Conservation (phyloP, 1,140 invertebrate genomes). For the Achatina immaculata region DNA sequence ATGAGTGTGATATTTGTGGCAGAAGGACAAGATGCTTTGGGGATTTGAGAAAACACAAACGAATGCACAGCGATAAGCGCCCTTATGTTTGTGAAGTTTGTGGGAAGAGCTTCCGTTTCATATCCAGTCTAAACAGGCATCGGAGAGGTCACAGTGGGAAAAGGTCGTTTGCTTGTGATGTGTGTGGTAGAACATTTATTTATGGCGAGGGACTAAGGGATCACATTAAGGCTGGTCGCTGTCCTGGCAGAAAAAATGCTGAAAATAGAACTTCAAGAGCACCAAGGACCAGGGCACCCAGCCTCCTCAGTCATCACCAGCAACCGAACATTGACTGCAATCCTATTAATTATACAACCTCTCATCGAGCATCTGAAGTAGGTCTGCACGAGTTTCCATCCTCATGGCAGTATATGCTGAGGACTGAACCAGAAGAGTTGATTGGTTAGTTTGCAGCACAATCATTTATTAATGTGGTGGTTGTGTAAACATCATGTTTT, state of each 20-base stretch:
- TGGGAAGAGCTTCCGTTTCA: slow-evolving; percentile 30
- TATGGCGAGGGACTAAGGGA: slow-evolving; percentile 54
- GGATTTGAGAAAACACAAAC: slow-evolving; percentile 69
- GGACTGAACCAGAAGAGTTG: not conserved
- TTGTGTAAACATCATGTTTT: too few relatives aligned
- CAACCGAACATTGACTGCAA: not conserved
- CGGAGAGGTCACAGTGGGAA: slow-evolving; percentile 23
- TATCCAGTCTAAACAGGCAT: slow-evolving; percentile 22
- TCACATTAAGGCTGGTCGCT: slow-evolving; percentile 22
- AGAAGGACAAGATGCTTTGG: slow-evolving; percentile 71
- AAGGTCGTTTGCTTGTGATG: slow-evolving; percentile 17
- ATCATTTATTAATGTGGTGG: slow-evolving; percentile 65
- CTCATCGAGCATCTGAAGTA: not conserved
- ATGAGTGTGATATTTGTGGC: slow-evolving; percentile 71
- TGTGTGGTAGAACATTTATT: slow-evolving; percentile 26
- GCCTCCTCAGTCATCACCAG: not conserved
- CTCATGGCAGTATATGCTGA: slow-evolving; percentile 8
- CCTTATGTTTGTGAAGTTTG: slow-evolving; percentile 37
- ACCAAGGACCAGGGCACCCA: not conserved
- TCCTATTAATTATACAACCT: slow-evolving; percentile 10
- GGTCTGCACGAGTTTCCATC: slow-evolving; percentile 4
- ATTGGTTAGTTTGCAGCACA: slow-evolving; percentile 6
- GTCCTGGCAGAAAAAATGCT: slow-evolving; percentile 6
- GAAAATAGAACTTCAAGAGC: not conserved
- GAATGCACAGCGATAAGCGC: slow-evolving; percentile 43